Conservation (phyloP, 2,797 vertebrate genomes). For the Limosa lapponica region DNA sequence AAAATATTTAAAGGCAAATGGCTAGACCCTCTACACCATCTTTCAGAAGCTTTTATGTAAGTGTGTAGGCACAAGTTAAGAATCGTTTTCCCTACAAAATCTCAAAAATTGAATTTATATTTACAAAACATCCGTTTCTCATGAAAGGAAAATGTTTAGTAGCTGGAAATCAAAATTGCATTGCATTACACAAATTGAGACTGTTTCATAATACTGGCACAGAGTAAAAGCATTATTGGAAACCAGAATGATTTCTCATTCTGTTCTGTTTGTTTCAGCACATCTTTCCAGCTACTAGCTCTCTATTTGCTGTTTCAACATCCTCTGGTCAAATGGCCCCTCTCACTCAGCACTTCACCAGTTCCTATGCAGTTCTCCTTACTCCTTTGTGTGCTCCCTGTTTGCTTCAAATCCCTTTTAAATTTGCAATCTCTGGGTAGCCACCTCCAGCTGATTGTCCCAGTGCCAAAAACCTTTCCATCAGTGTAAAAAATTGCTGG, state of each 20-base stretch:
- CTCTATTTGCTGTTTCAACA: neutral
- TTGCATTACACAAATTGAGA: neutral
- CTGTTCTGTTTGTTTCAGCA: neutral
- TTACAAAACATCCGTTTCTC: neutral
- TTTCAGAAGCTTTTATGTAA: neutral
- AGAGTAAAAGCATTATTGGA: neutral
- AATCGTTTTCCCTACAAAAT: neutral
- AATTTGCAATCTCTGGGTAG: neutral
- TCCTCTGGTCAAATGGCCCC: neutral
- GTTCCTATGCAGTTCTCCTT: neutral
- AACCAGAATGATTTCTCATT: neutral
- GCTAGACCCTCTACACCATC: neutral
- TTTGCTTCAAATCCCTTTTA: neutral
- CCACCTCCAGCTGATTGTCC: neutral
- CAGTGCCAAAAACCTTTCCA: neutral
- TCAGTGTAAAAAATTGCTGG: neutral
- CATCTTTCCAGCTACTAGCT: neutral
- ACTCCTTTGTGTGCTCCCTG: neutral
- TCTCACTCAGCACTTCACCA: neutral
- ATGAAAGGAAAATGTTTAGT: neutral
- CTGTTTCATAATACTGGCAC: neutral
- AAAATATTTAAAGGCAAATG: neutral
- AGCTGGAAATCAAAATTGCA: neutral
- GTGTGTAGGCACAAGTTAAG: rapidly evolving
- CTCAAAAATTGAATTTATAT: neutral